phyloP scores from a whole-genome alignment of 2,888 invertebrate genomes.

The Cryptus armator region DNA sequence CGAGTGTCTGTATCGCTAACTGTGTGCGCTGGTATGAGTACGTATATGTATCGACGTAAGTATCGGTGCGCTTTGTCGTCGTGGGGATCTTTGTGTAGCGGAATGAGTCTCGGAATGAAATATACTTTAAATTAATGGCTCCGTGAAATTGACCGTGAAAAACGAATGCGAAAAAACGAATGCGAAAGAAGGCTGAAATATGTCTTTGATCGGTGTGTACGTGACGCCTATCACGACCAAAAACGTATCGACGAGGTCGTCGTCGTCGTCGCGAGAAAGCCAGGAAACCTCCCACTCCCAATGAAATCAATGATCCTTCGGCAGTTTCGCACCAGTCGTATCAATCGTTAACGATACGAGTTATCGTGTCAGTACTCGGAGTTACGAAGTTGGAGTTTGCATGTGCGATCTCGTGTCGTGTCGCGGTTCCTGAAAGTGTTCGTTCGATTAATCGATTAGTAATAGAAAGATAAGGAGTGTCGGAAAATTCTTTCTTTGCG shows the following conservation, averaged over 20 bases:
- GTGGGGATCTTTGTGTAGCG: no score
- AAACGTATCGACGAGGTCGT: conserved; percentile 51
- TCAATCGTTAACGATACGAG: conserved; percentile 49
- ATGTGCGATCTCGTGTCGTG: background rate
- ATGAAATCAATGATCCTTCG: conserved; percentile 57
- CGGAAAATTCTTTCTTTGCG: conserved; percentile 1
- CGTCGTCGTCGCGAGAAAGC: conserved; percentile 51
- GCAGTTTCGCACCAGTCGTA: conserved; percentile 44
- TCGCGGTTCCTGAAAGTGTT: background rate
- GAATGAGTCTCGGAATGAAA: no score
- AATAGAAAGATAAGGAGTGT: conserved; percentile 10
- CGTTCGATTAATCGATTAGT: conserved; percentile 1
- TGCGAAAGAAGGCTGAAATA: conserved; percentile 15
- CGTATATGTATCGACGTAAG: no score
- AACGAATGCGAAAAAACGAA: background rate
- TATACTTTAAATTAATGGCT: no score
- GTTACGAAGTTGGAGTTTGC: background rate
- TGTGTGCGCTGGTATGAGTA: no score
- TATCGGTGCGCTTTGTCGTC: no score
- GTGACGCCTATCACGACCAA: conserved; percentile 62
- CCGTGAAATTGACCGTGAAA: no score
- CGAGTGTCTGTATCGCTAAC: no score
- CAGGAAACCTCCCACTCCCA: conserved; percentile 50
- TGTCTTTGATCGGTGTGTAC: conserved; percentile 23
- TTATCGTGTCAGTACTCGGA: conserved; percentile 21